Base-by-base conservation (phyloP, 2,797 vertebrate genomes). In the Tangara arthus region DNA sequence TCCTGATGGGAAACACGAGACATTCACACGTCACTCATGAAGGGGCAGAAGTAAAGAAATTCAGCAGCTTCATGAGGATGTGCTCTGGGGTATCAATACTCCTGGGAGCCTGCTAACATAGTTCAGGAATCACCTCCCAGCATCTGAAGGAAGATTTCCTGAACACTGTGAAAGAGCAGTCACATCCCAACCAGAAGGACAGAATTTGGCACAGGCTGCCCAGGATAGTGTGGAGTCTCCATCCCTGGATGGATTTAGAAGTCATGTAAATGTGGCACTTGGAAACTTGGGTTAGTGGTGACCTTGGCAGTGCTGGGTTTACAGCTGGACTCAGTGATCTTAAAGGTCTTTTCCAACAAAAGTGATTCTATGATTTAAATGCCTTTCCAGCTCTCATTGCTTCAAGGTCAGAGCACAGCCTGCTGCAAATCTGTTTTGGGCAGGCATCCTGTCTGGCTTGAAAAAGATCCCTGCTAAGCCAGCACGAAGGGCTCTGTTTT, bases 1-100 rank as follows among this genome's bases (percentile, higher is more conserved):
- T 34, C 98, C 99, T 99, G 90, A 53, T 34, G 49, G 57, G 50
- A 61, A 64, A 39, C 12, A 27, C 15, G 1, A 82, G 34, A 75
- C 1, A 44, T 28, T 61, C 12, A 82, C 8, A 0, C 5, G 11
- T 56, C 32, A 49, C 13, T 90, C 39, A 18, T 5, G 13, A 84
- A 63, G 20, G n/a, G 12, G 17, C 26, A 76, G 27, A 76, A 44
- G 35, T 55, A 47, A 60, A 52, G 44, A 80, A 72, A 87, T n/a
- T 24, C 55, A 66, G 82, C 28, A 66, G 47, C 35, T 72, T 71
- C 34, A 8, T 23, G 17, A 64, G 26, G 30, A 75, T n/a, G 34
- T 52, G 19, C 41, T 69, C 66, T 44, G 15, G n/a, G 6, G 11
- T 44, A 70, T 6, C 39, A 30, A 3, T 12, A 42, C 23, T 66